Base-by-base conservation (phyloP, 2,888 invertebrate species). In the Andrena fulva region DNA sequence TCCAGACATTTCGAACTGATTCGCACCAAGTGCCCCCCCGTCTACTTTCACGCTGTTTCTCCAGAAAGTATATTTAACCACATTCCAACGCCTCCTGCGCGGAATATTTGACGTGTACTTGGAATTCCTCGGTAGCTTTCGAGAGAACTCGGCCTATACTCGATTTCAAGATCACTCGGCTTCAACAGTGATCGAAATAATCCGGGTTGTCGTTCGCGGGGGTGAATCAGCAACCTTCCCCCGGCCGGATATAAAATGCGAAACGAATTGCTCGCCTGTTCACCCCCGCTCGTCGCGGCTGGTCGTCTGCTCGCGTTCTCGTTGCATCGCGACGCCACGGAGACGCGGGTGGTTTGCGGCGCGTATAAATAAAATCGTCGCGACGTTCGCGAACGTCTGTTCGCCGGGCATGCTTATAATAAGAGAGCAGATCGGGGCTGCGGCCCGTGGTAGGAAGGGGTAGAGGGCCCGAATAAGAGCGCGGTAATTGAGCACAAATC, bases 401-500 rank as follows among this genome's bases (percentile, higher is more conserved):
- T 72, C 77, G 72, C 63, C 56, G 24, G 85, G 56, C 69, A 50
- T 83, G 42, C 90, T 88, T 89, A 88, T 86, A 89, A 91, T 89
- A 91, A 90, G 89, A 87, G 86, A 56, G 77, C 77, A 80, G 82
- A 71, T 81, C 76, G 83, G 78, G 63, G 35, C 56, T 24, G 48
- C 48, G 31, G 60, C 20, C 16, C 67, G 59, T 54, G 54, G 62
- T 24, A 52, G 59, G 77, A 29, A 76, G 50, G 48, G 35, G 88
- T 81, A 42, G 76, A 33, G 59, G 54, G 88, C 82, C 16, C 48
- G 20, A 70, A 74, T 85, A 80, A 86, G 76, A 84, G 90, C 90
- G 80, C 91, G 91, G 92, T 93, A 94, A 93, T 94, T 94, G 94
- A 93, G 91, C 94, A 94, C 93, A 94, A 94, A 94, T 94, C 93